These are phyloP conservation scores for Eumaeus atala DNA, from an alignment of 1,140 invertebrate species.

Conservation along the genomic window DNA sequence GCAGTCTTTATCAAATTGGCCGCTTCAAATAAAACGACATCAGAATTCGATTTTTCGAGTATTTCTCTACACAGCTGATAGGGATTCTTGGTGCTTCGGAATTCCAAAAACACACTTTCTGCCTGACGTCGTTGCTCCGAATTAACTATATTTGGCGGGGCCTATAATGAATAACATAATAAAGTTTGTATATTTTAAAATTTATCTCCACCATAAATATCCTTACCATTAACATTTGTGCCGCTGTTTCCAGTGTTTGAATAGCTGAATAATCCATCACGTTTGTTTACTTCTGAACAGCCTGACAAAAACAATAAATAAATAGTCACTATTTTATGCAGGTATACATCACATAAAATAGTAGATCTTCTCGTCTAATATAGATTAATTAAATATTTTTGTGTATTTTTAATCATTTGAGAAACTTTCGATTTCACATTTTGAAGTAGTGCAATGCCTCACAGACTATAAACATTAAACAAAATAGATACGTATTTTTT, in stretches of 20 bases:
- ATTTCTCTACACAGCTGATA: constrained; percentile 88
- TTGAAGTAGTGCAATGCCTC: no score
- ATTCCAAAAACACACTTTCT: constrained; percentile 86
- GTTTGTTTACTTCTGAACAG: constrained; percentile 26
- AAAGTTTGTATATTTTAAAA: constrained; percentile 4
- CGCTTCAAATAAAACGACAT: constrained; percentile 92
- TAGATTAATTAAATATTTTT: no score
- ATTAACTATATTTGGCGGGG: constrained; percentile 86
- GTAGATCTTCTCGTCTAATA: not conserved
- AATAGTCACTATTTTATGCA: not conserved
- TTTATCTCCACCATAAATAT: not conserved
- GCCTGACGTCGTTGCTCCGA: constrained; percentile 85
- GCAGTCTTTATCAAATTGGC: constrained; percentile 88
- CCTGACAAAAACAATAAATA: constrained; percentile 4
- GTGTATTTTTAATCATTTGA: no score
- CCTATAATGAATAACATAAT: constrained; percentile 71
- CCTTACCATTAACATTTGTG: constrained; percentile 81
- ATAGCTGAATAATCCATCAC: constrained; percentile 67
- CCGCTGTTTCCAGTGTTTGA: constrained; percentile 79
- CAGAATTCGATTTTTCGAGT: constrained; percentile 84
- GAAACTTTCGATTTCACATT: no score
- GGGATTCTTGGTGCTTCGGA: constrained; percentile 87
- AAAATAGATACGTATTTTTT: no score
- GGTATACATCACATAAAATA: constrained; percentile 15
- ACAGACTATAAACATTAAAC: no score